Evolutionary conservation across 2,113 vertebrate species (phyloP).

Genomic region (Myodes glareolus): DNA sequence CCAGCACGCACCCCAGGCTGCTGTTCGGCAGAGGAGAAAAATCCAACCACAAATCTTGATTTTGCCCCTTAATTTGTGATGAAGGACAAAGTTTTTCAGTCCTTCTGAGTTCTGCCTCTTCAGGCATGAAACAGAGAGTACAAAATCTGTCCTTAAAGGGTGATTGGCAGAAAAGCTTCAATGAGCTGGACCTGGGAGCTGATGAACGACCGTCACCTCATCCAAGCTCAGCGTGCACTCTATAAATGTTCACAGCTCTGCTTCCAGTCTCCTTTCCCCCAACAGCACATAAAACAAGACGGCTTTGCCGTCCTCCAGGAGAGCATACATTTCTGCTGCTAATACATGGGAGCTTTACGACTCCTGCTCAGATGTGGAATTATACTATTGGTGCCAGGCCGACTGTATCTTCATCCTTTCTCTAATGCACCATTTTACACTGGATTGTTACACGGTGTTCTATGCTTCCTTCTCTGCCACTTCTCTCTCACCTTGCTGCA

Average conservation of each 20-base stretch:
- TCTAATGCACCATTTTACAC: slow-evolving; percentile 40
- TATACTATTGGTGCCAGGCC: background rate
- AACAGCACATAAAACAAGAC: slow-evolving; percentile 38
- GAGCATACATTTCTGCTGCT: slow-evolving; percentile 32
- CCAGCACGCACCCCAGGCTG: background rate
- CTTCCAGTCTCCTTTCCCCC: background rate
- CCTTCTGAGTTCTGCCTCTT: background rate
- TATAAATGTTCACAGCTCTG: background rate
- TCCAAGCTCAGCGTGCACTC: background rate
- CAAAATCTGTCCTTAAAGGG: background rate
- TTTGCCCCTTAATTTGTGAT: background rate
- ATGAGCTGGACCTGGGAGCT: background rate
- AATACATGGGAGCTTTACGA: background rate
- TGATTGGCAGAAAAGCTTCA: background rate
- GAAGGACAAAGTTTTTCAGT: background rate
- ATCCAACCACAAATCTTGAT: background rate
- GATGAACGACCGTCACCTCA: background rate
- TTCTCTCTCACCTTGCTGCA: background rate
- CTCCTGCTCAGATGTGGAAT: slow-evolving; percentile 63
- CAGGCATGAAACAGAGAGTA: background rate
- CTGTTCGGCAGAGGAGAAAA: background rate
- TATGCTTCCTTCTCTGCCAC: background rate
- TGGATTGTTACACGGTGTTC: background rate
- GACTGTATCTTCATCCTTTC: slow-evolving; percentile 13
- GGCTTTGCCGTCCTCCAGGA: background rate